Conservation (phyloP, 2,888 invertebrate species). For the Rhamnusium bicolor region DNA sequence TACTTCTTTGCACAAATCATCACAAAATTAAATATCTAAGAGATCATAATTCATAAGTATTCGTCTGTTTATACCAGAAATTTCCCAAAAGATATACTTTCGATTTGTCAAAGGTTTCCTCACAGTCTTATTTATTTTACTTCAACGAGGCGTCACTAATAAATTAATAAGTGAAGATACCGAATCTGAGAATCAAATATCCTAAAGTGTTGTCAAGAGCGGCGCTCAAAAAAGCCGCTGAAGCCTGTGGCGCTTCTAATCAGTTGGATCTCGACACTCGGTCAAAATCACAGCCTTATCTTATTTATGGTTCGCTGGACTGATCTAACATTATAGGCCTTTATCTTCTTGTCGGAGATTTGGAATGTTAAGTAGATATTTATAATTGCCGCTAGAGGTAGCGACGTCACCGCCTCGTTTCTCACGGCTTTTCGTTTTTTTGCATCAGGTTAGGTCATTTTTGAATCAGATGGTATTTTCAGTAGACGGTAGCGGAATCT, state of each 20-base stretch:
- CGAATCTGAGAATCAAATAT: constrained; percentile 64
- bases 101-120: constrained; percentile 30
- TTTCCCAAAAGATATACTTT: not conserved
- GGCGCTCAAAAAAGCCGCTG: constrained; percentile 63
- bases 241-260: constrained; percentile 63
- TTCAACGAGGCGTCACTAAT: constrained; percentile 56
- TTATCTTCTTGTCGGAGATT: constrained; percentile 66
- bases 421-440: constrained; percentile 60
- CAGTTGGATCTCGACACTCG: constrained; percentile 67
- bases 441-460: constrained; percentile 31
- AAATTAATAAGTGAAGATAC: constrained; percentile 63
- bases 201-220: constrained; percentile 63
- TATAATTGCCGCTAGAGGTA: constrained; percentile 66
- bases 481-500: constrained; percentile 69
- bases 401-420: constrained; percentile 60
- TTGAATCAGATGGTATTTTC: constrained; percentile 59
- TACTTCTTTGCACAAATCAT: not conserved
- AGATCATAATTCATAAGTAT: not conserved
- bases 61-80: not conserved
- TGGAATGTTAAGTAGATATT: constrained; percentile 69
- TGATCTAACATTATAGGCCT: constrained; percentile 66
- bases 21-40: not conserved
- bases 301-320: constrained; percentile 69
- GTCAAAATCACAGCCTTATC: constrained; percentile 68
- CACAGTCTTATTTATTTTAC: constrained; percentile 35